phyloP scores from a whole-genome alignment of 1,140 invertebrate species.

The Sitobion miscanthi region DNA sequence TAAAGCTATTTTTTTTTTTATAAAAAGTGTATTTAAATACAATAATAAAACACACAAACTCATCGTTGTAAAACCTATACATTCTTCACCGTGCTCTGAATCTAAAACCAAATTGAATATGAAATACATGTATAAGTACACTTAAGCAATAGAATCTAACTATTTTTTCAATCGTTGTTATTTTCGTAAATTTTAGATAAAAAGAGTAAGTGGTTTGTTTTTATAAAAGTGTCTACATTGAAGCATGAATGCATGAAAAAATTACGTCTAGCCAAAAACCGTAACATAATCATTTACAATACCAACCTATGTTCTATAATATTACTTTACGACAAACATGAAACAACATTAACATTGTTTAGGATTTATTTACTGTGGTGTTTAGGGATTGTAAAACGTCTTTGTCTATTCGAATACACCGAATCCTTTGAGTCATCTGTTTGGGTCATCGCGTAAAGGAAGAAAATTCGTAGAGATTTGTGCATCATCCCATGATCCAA shows the following conservation, averaged over 20 bases:
- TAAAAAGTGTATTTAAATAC: neutral
- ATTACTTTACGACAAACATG: neutral
- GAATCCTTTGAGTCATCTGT: neutral
- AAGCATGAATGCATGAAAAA: neutral
- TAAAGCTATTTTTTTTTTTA: neutral
- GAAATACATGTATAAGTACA: neutral
- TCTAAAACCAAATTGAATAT: neutral
- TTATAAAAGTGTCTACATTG: neutral
- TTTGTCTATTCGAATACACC: constrained; percentile 14
- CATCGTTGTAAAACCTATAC: neutral
- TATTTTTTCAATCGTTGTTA: neutral
- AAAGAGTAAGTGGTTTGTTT: neutral
- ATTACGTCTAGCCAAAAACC: neutral
- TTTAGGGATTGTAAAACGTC: constrained; percentile 4
- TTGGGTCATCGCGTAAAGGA: neutral
- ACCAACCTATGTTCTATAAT: neutral
- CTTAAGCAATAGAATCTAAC: neutral
- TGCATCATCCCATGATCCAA: constrained; percentile 13
- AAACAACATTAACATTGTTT: neutral
- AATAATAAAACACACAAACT: neutral
- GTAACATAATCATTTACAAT: neutral
- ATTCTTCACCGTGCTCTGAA: neutral
- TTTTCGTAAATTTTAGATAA: neutral
- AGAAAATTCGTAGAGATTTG: constrained; percentile 1
- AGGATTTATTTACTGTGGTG: constrained; percentile 21